Evolutionary conservation across 2,797 vertebrate genomes (phyloP), one percentile per base, ranked within the genome.

Genomic region (Hyperoplus immaculatus): DNA sequence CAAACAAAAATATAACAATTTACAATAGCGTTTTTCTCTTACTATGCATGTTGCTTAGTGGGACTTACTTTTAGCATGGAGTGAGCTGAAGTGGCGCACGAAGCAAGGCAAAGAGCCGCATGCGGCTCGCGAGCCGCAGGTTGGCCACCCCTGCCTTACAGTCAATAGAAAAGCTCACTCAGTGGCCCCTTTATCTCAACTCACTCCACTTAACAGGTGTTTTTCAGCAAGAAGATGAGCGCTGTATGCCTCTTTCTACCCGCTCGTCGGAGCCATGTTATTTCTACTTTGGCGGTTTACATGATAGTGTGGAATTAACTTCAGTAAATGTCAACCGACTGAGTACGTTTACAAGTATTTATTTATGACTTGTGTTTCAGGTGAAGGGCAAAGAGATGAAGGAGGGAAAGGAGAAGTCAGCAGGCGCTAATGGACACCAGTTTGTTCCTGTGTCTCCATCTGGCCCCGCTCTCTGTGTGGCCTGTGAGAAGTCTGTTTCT

Each of bases 401-500:
- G 70, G 94, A 95, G 46, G 91, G 86, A 61, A 97, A 96, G 94
- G 96, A 97, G 57, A 98, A 97, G 87, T 55, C 76, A 0, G 89
- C 86, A 85, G 66, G 84, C 3, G 6, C 81, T 42, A 96, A 84
- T 66, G 95, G 95, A 76, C 97, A 98, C 87, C 96, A 93, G 77
- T 98, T 97, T 93, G 88, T 92, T 60, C 92, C 93, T 0, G 95
- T 94, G 55, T 95, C 94, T 3, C 94, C 95, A 72, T 93, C 95
- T 61, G 96, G 95, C 42, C 87, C 95, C 39, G 82, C 95, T 14
- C 94, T 94, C 46, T 98, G 97, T 91, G 94, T 94, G 75, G 95
- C 94, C 66, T 99, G 97, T 73, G 97, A 99, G 69, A 97, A 96
- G 89, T 91, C 95, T 0, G 92, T 96, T 61, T 88, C 95, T 82